Evolutionary conservation across 2,888 invertebrate species (phyloP), one percentile per base, ranked within the genome.

Genomic region (Eumacrocentrus americanus): DNA sequence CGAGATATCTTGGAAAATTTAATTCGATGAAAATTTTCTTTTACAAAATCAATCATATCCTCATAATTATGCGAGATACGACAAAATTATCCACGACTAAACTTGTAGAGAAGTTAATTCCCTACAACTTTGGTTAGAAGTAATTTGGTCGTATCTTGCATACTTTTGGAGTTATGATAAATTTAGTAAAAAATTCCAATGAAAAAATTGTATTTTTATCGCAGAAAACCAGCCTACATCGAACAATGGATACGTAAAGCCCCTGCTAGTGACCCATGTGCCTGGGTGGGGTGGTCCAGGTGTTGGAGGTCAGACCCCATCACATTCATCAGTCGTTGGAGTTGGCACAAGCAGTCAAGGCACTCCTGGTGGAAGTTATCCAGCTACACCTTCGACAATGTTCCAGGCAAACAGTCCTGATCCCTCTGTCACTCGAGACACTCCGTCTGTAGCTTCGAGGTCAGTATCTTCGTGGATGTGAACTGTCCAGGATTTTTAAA

Each of bases 181-280:
- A n/a, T n/a, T n/a, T n/a, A n/a, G n/a, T n/a, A n/a, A n/a, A n/a
- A n/a, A n/a, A n/a, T n/a, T n/a, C n/a, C n/a, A n/a, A n/a, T n/a
- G n/a, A n/a, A n/a, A n/a, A n/a, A n/a, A n/a, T 29, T 29, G 4
- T 29, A 9, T 29, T 29, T 29, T 20, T 23, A 4, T 29, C 35
- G 9, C 71, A 86, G 86, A 85, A 69, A 84, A 80, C 71, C 85
- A 85, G 68, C 82, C 84, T 44, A 84, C 87, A 67, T 83, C 88
- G 1, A 87, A 85, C 75, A 91, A 93, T 81, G 94, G 94, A 0
- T 95, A 95, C 82, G 94, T 95, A 62, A 91, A 89, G 77, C 94
- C 94, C 20, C 85, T 90, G 53, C 83, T 95, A 70, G 90, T 91
- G 68, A 94, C 92, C 0, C 91, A 92, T 61, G 89, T 95, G 44